Conservation (phyloP, 2,113 vertebrate genomes). For the Gobiocypris rarus region DNA sequence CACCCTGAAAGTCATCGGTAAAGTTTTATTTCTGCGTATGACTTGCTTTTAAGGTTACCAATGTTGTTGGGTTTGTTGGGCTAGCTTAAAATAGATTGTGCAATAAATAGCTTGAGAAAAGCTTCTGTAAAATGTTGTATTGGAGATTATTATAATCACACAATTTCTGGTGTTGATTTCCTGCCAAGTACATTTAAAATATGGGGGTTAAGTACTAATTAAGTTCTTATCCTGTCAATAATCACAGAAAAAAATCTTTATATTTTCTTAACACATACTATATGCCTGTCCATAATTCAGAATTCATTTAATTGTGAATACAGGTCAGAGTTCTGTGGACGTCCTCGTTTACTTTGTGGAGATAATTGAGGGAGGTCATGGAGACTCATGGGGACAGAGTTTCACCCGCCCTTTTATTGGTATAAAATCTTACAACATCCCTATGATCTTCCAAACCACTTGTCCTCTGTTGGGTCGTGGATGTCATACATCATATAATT, state of each 20-base stretch:
- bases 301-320: conserved; percentile 11
- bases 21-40: conserved; percentile 4
- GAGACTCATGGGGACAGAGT: conserved; percentile 55
- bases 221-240: no score
- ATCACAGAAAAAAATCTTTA: no score
- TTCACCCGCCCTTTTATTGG: conserved; percentile 15
- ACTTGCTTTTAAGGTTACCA: no score
- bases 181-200: no score
- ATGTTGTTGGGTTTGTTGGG: no score
- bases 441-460: background rate
- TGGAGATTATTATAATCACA: background rate
- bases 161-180: no score
- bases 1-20: conserved; percentile 67
- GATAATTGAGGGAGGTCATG: conserved; percentile 26
- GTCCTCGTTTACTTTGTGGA: conserved; percentile 69
- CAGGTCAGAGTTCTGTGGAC: conserved; percentile 66
- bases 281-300: background rate
- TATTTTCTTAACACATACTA: background rate
- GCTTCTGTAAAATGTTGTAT: background rate
- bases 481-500: background rate
- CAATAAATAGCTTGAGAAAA: no score
- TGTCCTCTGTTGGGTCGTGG: background rate
- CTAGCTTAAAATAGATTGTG: no score
- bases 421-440: background rate
- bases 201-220: no score